A percentile compares a stretch with the other conserved stretches of the same genome.
Conservation (phyloP, 2,888 invertebrate genomes). For the Coenonympha arcania region DNA sequence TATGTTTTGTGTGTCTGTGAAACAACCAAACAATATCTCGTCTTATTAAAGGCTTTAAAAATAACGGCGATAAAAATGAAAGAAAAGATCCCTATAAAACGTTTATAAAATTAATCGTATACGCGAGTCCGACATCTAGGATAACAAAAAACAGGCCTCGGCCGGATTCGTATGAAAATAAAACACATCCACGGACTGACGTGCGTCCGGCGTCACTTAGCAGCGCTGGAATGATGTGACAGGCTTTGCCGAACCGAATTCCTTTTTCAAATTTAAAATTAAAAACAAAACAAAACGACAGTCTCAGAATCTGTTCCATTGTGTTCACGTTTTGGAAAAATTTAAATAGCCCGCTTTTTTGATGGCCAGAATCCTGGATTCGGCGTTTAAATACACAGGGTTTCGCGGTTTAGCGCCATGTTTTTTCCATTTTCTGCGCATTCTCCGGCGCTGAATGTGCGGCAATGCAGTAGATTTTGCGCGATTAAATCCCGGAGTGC, state of each 20-base stretch:
- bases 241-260: conserved; percentile 70
- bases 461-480: conserved; percentile 63
- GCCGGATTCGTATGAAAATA: conserved; percentile 70
- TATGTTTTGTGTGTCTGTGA: too few relatives aligned
- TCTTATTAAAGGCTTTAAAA: conserved; percentile 6
- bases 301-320: conserved; percentile 69
- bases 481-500: conserved; percentile 65
- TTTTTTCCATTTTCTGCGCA: conserved; percentile 73
- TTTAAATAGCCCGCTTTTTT: conserved; percentile 71
- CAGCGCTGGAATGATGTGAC: conserved; percentile 74
- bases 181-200: conserved; percentile 67
- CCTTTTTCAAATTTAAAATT: conserved; percentile 65
- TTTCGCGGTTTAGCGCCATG: conserved; percentile 74
- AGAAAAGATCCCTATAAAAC: conserved; percentile 23
- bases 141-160: conserved; percentile 66
- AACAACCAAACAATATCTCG: not conserved
- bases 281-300: conserved; percentile 58
- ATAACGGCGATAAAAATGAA: conserved; percentile 23
- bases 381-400: conserved; percentile 74
- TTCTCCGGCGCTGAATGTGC: conserved; percentile 61
- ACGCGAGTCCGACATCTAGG: conserved; percentile 60
- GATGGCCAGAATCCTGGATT: conserved; percentile 60
- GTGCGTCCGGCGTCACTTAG: conserved; percentile 75
- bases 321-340: conserved; percentile 74
- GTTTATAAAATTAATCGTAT: conserved; percentile 56